Evolutionary conservation across 2,888 invertebrate species (phyloP).

Genomic region (Agrochola macilenta): DNA sequence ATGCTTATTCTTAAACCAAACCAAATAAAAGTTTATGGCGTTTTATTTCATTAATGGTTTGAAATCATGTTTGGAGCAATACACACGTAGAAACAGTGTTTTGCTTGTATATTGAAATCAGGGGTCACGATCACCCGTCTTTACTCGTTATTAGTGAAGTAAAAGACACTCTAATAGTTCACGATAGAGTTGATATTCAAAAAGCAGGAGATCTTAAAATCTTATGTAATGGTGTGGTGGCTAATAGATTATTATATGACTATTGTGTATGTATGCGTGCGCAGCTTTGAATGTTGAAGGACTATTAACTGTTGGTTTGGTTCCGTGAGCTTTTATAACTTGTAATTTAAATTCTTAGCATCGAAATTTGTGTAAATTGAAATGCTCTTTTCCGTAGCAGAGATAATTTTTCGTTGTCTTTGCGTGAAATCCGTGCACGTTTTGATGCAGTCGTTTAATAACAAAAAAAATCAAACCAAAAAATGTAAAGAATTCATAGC

Average conservation of each 20-base stretch:
- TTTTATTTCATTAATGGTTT: constrained; percentile 59
- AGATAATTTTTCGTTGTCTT: constrained; percentile 14
- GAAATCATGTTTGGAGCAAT: constrained; percentile 69
- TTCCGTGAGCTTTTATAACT: constrained; percentile 65
- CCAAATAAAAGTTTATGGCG: constrained; percentile 39
- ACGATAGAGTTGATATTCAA: constrained; percentile 56
- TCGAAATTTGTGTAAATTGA: constrained; percentile 29
- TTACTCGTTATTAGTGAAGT: constrained; percentile 13
- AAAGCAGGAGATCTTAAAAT: constrained; percentile 50
- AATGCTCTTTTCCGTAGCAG: constrained; percentile 31
- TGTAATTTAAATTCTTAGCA: constrained; percentile 49
- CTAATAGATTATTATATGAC: constrained; percentile 72
- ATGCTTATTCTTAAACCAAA: constrained; percentile 19
- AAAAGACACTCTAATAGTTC: constrained; percentile 51
- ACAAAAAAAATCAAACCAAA: constrained; percentile 9
- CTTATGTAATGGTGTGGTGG: constrained; percentile 72
- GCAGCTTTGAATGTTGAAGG: constrained; percentile 69
- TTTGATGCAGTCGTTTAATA: constrained; percentile 13
- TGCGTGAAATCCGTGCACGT: constrained; percentile 15
- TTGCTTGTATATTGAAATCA: constrained; percentile 77
- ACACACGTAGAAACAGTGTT: constrained; percentile 70
- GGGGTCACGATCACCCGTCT: constrained; percentile 72
- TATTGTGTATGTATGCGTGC: constrained; percentile 64
- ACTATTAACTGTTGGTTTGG: constrained; percentile 57
- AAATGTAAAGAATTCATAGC: constrained; percentile 23